phyloP scores from a whole-genome alignment of 1,140 invertebrate genomes.

The Aricia agestis region DNA sequence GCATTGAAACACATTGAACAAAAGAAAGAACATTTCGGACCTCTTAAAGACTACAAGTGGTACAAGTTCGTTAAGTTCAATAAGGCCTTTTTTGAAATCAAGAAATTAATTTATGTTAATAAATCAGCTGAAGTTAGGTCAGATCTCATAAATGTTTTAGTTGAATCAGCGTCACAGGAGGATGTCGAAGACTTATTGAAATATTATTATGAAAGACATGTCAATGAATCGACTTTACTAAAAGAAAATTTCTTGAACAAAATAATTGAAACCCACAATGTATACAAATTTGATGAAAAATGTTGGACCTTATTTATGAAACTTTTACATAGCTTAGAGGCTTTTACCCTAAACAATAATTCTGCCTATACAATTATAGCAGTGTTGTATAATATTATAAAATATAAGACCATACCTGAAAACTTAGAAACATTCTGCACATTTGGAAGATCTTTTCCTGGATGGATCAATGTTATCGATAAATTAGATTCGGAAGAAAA shows the following conservation, averaged over 20 bases:
- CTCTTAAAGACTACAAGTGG: constrained; percentile 42
- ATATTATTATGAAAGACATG: constrained; percentile 51
- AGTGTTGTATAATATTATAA: constrained; percentile 43
- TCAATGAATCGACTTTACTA: constrained; percentile 39
- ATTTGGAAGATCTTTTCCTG: constrained; percentile 27
- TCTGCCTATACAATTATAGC: constrained; percentile 31
- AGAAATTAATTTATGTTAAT: constrained; percentile 38
- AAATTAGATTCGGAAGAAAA: constrained; percentile 36
- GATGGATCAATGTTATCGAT: constrained; percentile 16
- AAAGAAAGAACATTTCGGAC: constrained; percentile 37
- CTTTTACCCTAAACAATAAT: constrained; percentile 31
- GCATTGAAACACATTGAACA: constrained; percentile 42
- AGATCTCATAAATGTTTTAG: constrained; percentile 38
- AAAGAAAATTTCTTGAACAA: constrained; percentile 47
- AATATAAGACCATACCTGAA: constrained; percentile 37
- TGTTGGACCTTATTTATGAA: constrained; percentile 50
- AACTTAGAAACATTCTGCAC: constrained; percentile 28
- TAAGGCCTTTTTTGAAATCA: constrained; percentile 43
- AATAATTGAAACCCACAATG: constrained; percentile 37
- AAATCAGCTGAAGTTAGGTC: constrained; percentile 29
- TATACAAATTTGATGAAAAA: constrained; percentile 41
- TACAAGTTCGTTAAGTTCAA: constrained; percentile 50
- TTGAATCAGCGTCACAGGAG: constrained; percentile 39
- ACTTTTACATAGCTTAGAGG: constrained; percentile 44
- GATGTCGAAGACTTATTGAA: constrained; percentile 41